phyloP scores from a whole-genome alignment of 2,888 invertebrate species.

The Machimus rusticus region DNA sequence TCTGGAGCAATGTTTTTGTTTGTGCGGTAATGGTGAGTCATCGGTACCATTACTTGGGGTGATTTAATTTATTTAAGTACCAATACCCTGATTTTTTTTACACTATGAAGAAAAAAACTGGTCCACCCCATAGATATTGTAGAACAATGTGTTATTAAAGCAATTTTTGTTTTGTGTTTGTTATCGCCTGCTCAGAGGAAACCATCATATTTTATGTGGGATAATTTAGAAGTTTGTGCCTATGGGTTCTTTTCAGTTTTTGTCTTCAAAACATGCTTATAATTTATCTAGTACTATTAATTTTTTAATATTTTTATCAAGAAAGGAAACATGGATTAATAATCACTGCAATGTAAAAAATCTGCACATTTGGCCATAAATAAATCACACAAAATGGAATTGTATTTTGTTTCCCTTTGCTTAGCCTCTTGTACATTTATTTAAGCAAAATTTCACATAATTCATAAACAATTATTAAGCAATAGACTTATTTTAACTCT shows the following conservation, averaged over 20 bases:
- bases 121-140: no score
- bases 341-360: not conserved
- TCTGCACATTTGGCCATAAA: not conserved
- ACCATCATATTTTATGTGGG: no score
- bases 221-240: no score
- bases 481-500: not conserved
- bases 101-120: no score
- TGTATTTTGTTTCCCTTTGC: not conserved
- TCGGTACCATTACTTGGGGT: no score
- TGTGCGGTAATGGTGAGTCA: no score
- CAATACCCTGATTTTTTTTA: no score
- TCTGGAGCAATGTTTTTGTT: no score
- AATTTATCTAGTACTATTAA: not conserved
- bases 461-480: not conserved
- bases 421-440: not conserved
- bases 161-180: no score
- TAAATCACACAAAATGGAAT: not conserved
- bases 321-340: not conserved
- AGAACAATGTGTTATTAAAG: no score
- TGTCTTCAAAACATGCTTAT: not conserved
- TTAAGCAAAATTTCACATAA: not conserved
- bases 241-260: not conserved
- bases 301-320: not conserved
- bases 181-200: no score
- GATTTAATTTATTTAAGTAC: no score